Conservation (phyloP, 2,888 invertebrate species). For the Myopa testacea region DNA sequence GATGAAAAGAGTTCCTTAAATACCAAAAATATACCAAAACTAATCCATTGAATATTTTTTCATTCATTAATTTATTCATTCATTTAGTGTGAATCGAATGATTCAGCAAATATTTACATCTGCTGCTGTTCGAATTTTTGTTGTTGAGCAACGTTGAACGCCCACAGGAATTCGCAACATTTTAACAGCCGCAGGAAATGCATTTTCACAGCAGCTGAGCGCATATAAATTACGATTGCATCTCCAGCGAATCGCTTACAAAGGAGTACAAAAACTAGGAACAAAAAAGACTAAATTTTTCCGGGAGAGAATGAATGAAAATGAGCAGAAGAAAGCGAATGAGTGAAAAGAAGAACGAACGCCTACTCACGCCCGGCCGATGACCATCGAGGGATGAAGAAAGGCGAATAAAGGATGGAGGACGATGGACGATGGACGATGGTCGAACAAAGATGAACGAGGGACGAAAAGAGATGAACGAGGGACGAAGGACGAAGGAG, state of each 20-base stretch:
- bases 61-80: too few species aligned
- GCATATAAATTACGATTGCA: neutral
- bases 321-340: neutral
- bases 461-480: neutral
- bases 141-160: neutral
- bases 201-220: conserved; percentile 30
- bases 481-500: neutral
- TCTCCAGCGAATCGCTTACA: conserved; percentile 15
- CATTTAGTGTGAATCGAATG: neutral
- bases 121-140: conserved; percentile 8
- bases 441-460: too few species aligned
- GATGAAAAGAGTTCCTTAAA: neutral
- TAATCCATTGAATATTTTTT: neutral
- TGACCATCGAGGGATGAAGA: neutral
- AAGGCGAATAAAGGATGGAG: too few species aligned
- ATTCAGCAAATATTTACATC: conserved; percentile 20
- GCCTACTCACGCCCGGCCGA: conserved; percentile 16
- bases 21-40: neutral
- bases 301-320: neutral
- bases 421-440: neutral
- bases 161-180: conserved; percentile 12
- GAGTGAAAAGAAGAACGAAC: conserved; percentile 5
- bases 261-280: neutral
- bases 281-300: neutral
- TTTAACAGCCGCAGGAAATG: conserved; percentile 8